These are phyloP conservation scores for Lutjanus argentimaculatus DNA, from an alignment of 2,797 vertebrate genomes.

Conservation along the genomic window DNA sequence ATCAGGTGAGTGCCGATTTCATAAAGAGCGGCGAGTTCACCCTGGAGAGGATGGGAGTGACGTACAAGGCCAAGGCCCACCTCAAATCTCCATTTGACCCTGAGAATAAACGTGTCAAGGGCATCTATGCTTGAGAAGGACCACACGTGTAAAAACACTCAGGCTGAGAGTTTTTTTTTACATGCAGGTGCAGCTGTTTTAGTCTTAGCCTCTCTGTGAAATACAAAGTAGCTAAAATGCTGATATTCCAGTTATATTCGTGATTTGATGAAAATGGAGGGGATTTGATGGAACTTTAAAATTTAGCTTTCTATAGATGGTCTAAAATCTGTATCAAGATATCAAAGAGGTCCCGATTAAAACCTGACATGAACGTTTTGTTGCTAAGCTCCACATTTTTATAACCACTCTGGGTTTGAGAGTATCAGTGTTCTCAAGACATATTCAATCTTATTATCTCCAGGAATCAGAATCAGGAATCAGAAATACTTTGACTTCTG, in stretches of 20 bases:
- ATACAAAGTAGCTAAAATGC: conserved; percentile 13
- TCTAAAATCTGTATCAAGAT: conserved; percentile 21
- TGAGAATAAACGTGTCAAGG: conserved; percentile 93
- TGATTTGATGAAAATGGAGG: conserved; percentile 1
- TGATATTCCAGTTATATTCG: conserved; percentile 6
- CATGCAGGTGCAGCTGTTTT: conserved; percentile 5
- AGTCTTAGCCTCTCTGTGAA: conserved; percentile 8
- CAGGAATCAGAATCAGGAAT: neutral
- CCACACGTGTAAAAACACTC: conserved; percentile 14
- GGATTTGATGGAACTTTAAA: neutral
- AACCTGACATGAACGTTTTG: neutral
- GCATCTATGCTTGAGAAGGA: conserved; percentile 86
- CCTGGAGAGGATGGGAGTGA: conserved; percentile 94
- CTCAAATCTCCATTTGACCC: conserved; percentile 95
- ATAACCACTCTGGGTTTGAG: neutral
- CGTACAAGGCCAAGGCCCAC: conserved; percentile 90
- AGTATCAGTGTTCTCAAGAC: neutral
- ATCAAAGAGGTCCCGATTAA: neutral
- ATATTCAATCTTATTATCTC: neutral
- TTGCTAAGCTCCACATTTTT: conserved; percentile 1
- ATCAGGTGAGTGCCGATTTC: conserved; percentile 91
- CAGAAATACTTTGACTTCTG: no score
- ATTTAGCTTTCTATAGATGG: neutral
- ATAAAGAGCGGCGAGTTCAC: conserved; percentile 90
- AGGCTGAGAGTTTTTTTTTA: conserved; percentile 22